Evolutionary conservation across 2,797 vertebrate species (phyloP), one percentile per base, ranked within the genome.

Genomic region (Discoglossus pictus): DNA sequence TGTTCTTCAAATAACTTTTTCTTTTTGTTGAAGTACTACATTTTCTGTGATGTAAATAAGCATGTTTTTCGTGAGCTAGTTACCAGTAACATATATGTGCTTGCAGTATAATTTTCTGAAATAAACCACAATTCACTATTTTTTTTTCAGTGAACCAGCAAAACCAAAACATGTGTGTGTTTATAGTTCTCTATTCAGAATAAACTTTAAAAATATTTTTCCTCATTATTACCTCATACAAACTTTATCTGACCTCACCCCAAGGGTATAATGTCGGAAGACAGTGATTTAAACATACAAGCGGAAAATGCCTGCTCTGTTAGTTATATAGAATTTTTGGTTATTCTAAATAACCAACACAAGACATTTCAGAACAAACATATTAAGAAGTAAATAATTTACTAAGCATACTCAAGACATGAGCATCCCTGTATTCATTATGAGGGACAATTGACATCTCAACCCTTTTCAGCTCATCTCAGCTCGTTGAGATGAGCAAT

Each of bases 191-290:
- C 44, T n/a, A 51, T 54, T n/a, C n/a, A 9, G 18, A 36, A 17
- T 55, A 65, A 54, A 36, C 39, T 35, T 53, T 46, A 17, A 24
- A 52, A 44, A 18, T 31, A 8, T 4, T 31, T 4, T 31, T 31
- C 8, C 4, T 31, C 8, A 31, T 8, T 31, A 8, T 65, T 46
- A 44, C 51, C 18, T 65, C 40, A 46, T 65, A 24, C 15, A 51
- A 65, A 65, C 51, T 65, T 36, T 55, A 31, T 43, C n/a, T 34
- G 51, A 65, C 62, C 62, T 65, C 7, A 44, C n/a, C 62, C 11
- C 8, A 6, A 4, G 40, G 62, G 50, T 31, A 43, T 35, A 36
- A 12, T 35, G 20, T 46, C 2, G 35, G 18, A 52, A 21, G 6
- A 23, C 24, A 6, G 47, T 54, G 18, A 46, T 36, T 24, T 46